Conservation (phyloP, 2,888 invertebrate species). For the Meta bourneti region DNA sequence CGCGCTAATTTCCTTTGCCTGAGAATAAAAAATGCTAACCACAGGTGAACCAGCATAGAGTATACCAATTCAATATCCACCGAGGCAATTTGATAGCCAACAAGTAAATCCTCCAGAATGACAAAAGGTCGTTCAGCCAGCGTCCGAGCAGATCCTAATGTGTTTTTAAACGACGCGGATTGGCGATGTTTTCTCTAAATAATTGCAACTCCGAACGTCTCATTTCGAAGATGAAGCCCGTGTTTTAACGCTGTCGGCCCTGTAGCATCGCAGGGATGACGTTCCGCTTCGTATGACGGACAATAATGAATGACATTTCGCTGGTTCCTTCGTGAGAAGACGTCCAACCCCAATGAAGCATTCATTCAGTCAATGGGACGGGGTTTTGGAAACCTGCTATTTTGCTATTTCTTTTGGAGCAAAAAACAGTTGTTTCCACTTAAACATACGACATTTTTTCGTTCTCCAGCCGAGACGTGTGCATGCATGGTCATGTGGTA, state of each 20-base stretch:
- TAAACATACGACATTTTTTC: conserved; percentile 8
- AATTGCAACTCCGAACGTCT: conserved; percentile 8
- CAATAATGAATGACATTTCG: not conserved
- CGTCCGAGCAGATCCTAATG: conserved; percentile 26
- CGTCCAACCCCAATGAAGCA: not conserved
- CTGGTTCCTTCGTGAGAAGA: not conserved
- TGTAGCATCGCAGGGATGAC: not conserved
- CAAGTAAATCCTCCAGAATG: not conserved
- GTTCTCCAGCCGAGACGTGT: not conserved
- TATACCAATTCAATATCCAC: too few relatives aligned
- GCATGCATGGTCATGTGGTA: not conserved
- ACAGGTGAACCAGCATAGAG: too few relatives aligned
- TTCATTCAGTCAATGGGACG: not conserved
- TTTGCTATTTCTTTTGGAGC: not conserved
- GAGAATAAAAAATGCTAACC: too few relatives aligned
- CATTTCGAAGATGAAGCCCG: conserved; percentile 1
- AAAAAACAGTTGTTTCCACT: conserved; percentile 9
- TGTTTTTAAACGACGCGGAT: conserved; percentile 41
- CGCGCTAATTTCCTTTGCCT: too few relatives aligned
- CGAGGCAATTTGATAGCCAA: not conserved
- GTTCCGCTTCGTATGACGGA: not conserved
- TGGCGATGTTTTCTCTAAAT: conserved; percentile 1
- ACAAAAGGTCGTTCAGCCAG: not conserved
- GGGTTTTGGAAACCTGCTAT: not conserved
- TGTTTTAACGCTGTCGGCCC: conserved; percentile 18